Percentiles rank a stretch among this genome's conserved stretches.
Conservation (phyloP, 2,797 vertebrate genomes). For the Lerista edwardsae region DNA sequence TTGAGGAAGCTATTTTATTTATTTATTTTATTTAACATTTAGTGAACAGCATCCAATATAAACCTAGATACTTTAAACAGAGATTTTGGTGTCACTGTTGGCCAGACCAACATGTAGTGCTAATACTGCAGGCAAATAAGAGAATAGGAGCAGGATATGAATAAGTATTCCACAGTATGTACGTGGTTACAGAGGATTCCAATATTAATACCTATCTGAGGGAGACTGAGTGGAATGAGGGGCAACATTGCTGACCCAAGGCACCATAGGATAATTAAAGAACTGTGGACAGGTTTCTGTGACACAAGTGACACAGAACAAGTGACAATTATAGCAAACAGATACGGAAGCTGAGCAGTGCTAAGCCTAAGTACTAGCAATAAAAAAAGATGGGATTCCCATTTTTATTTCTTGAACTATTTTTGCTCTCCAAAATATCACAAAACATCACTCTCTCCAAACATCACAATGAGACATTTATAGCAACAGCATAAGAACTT, state of each 20-base stretch:
- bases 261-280: not conserved
- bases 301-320: not conserved
- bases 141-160: not conserved
- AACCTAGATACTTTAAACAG: not conserved
- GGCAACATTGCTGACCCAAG: not conserved
- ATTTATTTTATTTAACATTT: too few relatives aligned
- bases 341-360: not conserved
- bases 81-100: not conserved
- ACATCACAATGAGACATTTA: slow-evolving; percentile 5
- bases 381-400: not conserved
- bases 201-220: not conserved
- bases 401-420: slow-evolving; percentile 1
- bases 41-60: not conserved
- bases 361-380: not conserved
- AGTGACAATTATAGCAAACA: not conserved
- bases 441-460: too few relatives aligned
- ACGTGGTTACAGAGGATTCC: too few relatives aligned
- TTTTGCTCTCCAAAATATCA: not conserved
- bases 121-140: not conserved
- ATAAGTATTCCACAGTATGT: not conserved
- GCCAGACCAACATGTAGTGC: not conserved
- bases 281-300: too few relatives aligned
- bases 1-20: too few relatives aligned
- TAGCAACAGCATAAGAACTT: slow-evolving; percentile 12
- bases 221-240: not conserved